Percentiles rank a stretch among this genome's conserved stretches.
phyloP scores from a whole-genome alignment of 1,140 invertebrate genomes.

The Anthonomus grandis region DNA sequence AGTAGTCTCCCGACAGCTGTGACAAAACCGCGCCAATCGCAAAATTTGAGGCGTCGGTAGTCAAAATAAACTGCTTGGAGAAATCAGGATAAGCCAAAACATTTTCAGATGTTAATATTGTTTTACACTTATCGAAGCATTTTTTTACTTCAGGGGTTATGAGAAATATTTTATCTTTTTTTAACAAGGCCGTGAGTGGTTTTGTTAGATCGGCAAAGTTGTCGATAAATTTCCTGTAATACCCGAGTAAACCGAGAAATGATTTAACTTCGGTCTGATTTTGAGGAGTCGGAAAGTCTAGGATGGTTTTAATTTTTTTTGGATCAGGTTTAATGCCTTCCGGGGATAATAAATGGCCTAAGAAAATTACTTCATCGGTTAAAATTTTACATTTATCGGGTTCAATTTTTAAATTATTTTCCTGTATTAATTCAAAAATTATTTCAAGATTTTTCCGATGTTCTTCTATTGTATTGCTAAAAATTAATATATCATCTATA shows the following conservation, averaged over 20 bases:
- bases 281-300: slow-evolving; percentile 34
- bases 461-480: slow-evolving; percentile 25
- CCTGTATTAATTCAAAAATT: slow-evolving; percentile 27
- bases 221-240: slow-evolving; percentile 34
- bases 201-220: slow-evolving; percentile 32
- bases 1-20: neutral
- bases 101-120: neutral
- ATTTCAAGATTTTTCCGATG: slow-evolving; percentile 30
- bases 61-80: neutral
- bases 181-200: slow-evolving; percentile 4
- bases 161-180: slow-evolving; percentile 8
- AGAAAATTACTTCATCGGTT: slow-evolving; percentile 28
- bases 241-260: slow-evolving; percentile 30
- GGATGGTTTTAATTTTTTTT: slow-evolving; percentile 30
- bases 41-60: neutral
- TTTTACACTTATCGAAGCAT: slow-evolving; percentile 17
- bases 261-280: slow-evolving; percentile 34
- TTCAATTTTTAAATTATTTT: slow-evolving; percentile 24
- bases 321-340: slow-evolving; percentile 35
- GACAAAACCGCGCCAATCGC: slow-evolving; percentile 3
- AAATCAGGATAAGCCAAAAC: slow-evolving; percentile 4
- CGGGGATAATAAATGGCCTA: slow-evolving; percentile 31
- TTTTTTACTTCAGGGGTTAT: slow-evolving; percentile 2
- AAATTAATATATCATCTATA: slow-evolving; percentile 40
- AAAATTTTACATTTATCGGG: slow-evolving; percentile 35